These are phyloP conservation scores for Sitta carolinensis DNA, from an alignment of 2,797 vertebrate species.

Conservation along the genomic window DNA sequence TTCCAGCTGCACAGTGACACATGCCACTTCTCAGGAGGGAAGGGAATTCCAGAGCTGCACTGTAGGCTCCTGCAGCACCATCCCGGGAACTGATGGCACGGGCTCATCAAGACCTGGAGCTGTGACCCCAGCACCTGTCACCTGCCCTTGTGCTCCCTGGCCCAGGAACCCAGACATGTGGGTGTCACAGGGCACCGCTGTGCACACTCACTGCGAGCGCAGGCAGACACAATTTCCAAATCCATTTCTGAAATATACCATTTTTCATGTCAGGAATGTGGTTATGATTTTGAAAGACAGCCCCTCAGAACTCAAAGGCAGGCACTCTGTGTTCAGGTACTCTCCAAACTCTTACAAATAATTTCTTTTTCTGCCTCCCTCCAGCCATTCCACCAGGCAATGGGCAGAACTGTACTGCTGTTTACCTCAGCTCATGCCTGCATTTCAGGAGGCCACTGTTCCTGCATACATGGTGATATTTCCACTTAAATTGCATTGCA, in stretches of 20 bases:
- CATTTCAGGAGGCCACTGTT: background rate
- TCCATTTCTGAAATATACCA: background rate
- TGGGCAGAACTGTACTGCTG: background rate
- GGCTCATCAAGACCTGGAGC: background rate
- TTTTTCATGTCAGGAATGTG: background rate
- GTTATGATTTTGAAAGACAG: background rate
- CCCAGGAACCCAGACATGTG: background rate
- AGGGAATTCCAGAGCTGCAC: background rate
- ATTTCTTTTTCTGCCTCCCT: fast-evolving
- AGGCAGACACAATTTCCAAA: background rate
- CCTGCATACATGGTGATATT: background rate
- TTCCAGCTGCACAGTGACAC: background rate
- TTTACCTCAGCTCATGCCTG: background rate
- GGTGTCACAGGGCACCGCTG: background rate
- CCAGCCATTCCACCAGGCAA: background rate
- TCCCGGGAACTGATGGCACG: fast-evolving
- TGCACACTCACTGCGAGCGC: fast-evolving
- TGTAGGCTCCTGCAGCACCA: background rate
- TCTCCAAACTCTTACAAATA: background rate
- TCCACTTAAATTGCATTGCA: background rate
- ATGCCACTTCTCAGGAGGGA: background rate
- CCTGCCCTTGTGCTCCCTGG: background rate
- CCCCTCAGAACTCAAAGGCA: background rate
- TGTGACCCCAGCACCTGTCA: fast-evolving
- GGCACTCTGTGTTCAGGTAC: background rate